Conservation (phyloP, 2,113 vertebrate genomes). For the Hippocampus mohnikei region DNA sequence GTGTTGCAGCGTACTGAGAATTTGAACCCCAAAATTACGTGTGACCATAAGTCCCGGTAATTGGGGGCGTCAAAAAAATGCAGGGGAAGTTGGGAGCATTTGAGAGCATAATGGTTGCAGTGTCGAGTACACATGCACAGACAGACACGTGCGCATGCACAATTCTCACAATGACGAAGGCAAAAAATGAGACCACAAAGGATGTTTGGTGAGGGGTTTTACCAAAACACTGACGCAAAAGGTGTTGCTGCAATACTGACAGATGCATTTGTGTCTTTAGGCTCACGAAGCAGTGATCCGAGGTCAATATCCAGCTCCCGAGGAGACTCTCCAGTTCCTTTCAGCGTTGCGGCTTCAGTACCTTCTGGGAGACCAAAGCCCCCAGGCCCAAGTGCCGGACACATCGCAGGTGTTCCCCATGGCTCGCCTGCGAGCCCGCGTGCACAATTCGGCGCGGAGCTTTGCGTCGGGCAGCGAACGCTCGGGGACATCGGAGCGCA, state of each 20-base stretch:
- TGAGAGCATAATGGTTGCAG: no score
- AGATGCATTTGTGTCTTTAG: conserved; percentile 52
- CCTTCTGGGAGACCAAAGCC: conserved; percentile 78
- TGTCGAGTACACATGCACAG: no score
- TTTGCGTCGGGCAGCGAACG: conserved; percentile 66
- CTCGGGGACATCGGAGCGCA: conserved; percentile 72
- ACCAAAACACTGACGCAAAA: no score
- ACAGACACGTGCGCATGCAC: no score
- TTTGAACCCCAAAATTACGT: no score
- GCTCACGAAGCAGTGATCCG: conserved; percentile 92
- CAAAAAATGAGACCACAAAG: no score
- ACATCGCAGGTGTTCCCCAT: conserved; percentile 87
- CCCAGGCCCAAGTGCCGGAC: conserved; percentile 69
- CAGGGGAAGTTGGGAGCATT: no score
- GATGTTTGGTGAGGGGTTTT: no score
- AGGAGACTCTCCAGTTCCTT: conserved; percentile 92
- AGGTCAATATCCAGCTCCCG: conserved; percentile 90
- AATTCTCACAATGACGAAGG: no score
- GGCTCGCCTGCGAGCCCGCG: conserved; percentile 82
- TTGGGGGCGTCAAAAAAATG: no score
- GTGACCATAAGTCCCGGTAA: not conserved
- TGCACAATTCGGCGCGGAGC: conserved; percentile 83
- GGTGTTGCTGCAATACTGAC: no score
- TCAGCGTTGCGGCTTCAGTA: conserved; percentile 91
- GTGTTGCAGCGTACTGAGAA: no score